phyloP scores from a whole-genome alignment of 1,140 invertebrate species.

The Bathynomus jamesi region DNA sequence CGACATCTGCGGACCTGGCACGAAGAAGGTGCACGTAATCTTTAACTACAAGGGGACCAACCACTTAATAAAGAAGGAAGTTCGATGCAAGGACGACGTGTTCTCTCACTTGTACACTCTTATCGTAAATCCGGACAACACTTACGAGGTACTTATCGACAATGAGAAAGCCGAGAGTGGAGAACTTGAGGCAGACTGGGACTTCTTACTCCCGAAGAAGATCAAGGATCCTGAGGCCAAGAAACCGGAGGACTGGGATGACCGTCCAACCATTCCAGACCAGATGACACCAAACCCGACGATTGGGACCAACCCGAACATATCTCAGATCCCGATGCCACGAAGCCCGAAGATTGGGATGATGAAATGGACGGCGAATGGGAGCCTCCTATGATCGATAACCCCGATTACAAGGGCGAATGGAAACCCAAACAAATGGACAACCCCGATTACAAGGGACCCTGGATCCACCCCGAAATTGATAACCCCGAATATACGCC shows the following conservation, averaged over 20 bases:
- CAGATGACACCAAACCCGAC: conserved; percentile 80
- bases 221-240: conserved; percentile 92
- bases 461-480: conserved; percentile 96
- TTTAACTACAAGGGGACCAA: conserved; percentile 99
- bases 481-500: conserved; percentile 93
- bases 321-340: conserved; percentile 94
- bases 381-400: conserved; percentile 78
- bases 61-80: conserved; percentile 91
- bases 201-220: conserved; percentile 89
- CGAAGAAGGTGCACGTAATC: conserved; percentile 98
- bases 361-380: conserved; percentile 99
- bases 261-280: conserved; percentile 90
- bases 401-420: conserved; percentile 70
- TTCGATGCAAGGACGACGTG: conserved; percentile 89
- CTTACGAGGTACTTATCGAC: conserved; percentile 84
- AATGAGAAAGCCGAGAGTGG: conserved; percentile 94
- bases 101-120: conserved; percentile 98
- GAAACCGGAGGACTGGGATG: conserved; percentile 96
- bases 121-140: conserved; percentile 53
- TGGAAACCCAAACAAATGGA: conserved; percentile 87
- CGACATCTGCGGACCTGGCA: conserved; percentile 97
- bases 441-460: conserved; percentile 90
- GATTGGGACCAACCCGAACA: conserved; percentile 92
- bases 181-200: conserved; percentile 93
- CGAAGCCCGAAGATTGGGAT: conserved; percentile 99